Evolutionary conservation across 2,888 invertebrate species (phyloP).

Genomic region (Ochropacha duplaris): DNA sequence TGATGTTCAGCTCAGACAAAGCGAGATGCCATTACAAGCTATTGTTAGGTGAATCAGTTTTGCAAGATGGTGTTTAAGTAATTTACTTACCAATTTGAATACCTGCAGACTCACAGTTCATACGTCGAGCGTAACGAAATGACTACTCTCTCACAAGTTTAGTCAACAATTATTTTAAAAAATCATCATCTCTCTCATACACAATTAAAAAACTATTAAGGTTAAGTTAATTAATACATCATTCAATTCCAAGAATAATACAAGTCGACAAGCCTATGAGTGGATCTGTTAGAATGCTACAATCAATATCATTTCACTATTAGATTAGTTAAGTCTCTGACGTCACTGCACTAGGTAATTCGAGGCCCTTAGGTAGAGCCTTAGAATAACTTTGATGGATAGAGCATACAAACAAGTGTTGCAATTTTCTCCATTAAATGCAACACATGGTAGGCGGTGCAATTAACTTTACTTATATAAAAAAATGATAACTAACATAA

Average conservation of each 20-base stretch:
- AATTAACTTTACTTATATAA: background rate
- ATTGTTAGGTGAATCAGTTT: slow-evolving; percentile 71
- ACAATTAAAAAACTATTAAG: background rate
- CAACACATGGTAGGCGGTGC: background rate
- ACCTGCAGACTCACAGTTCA: background rate
- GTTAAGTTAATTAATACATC: background rate
- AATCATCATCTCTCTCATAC: no score
- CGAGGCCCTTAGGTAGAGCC: background rate
- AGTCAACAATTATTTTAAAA: no score
- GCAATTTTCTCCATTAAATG: background rate
- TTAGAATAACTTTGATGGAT: no score
- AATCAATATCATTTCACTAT: slow-evolving; percentile 7
- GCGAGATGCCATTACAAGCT: slow-evolving; percentile 65
- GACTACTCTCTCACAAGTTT: background rate
- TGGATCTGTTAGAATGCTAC: background rate
- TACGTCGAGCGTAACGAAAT: background rate
- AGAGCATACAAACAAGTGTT: background rate
- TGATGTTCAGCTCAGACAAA: slow-evolving; percentile 64
- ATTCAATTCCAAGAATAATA: background rate
- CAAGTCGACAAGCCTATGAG: background rate
- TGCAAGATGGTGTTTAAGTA: slow-evolving; percentile 53
- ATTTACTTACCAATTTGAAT: slow-evolving; percentile 17
- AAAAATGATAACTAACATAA: background rate
- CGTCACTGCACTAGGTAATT: background rate
- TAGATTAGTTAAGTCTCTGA: slow-evolving; percentile 6